phyloP scores from a whole-genome alignment of 2,797 vertebrate species.

The Tokudaia muenninki region DNA sequence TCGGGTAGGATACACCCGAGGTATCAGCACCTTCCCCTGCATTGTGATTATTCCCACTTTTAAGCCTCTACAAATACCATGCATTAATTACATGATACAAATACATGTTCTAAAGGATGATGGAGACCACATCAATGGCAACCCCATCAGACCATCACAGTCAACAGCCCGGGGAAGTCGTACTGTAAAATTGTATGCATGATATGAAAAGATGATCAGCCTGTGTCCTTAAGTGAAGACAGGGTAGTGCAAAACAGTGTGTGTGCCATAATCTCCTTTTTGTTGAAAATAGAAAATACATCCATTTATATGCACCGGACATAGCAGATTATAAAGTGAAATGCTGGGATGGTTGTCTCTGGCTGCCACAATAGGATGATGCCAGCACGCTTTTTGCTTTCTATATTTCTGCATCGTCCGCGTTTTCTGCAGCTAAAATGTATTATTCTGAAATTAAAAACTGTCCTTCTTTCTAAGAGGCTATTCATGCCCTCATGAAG shows the following conservation, averaged over 20 bases:
- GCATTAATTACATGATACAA: slow-evolving; percentile 45
- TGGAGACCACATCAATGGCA: slow-evolving; percentile 1
- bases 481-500: background rate
- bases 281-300: slow-evolving; percentile 56
- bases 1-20: background rate
- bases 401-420: background rate
- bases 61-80: background rate
- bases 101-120: background rate
- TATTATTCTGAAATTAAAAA: slow-evolving; percentile 13
- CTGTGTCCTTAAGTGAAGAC: background rate
- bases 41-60: background rate
- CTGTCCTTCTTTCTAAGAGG: slow-evolving; percentile 14
- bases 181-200: background rate
- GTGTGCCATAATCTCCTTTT: background rate
- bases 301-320: slow-evolving; percentile 44
- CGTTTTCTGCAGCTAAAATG: background rate
- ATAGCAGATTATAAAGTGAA: slow-evolving; percentile 37
- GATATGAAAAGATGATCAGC: background rate
- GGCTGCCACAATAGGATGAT: background rate
- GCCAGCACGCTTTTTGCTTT: background rate
- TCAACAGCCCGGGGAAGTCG: background rate
- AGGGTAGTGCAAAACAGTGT: background rate
- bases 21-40: background rate
- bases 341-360: background rate
- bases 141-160: background rate